phyloP scores from a whole-genome alignment of 2,113 vertebrate species.

The Syngnathus floridae region DNA sequence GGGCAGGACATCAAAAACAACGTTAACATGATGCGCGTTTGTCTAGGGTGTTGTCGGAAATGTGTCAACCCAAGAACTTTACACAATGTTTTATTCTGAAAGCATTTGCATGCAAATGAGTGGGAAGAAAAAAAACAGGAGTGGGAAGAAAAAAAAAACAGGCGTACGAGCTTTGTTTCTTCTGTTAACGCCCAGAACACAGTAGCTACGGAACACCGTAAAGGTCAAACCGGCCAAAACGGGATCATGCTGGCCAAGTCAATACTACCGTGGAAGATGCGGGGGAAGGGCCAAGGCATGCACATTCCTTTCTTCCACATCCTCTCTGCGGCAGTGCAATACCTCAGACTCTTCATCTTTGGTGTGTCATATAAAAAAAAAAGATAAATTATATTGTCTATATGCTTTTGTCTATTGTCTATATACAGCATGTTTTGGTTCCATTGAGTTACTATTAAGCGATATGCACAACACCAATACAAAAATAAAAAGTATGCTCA shows the following conservation, averaged over 20 bases:
- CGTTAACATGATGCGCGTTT: background rate
- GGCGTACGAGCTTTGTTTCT: too few relatives aligned
- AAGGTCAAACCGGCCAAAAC: slow-evolving; percentile 46
- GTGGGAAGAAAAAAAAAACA: too few relatives aligned
- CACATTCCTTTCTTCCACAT: slow-evolving; percentile 11
- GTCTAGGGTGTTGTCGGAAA: background rate
- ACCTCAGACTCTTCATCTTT: background rate
- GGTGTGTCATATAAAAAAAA: background rate
- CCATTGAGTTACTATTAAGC: background rate
- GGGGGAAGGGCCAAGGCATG: slow-evolving; percentile 2
- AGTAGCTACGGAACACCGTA: slow-evolving; percentile 21
- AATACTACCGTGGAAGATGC: background rate
- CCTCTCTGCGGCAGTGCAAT: too few relatives aligned
- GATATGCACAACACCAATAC: background rate
- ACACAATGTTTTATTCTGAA: background rate
- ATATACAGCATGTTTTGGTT: background rate
- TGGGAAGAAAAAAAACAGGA: too few relatives aligned
- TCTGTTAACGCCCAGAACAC: background rate
- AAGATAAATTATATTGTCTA: background rate
- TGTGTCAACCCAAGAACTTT: background rate
- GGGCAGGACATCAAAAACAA: slow-evolving; percentile 42
- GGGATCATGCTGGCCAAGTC: slow-evolving; percentile 22
- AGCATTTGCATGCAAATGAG: background rate
- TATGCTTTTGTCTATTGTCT: background rate
- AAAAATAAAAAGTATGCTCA: background rate